These are phyloP conservation scores for Drosophila pseudoananassae DNA, from an alignment of 1,140 invertebrate species.

Conservation along the genomic window DNA sequence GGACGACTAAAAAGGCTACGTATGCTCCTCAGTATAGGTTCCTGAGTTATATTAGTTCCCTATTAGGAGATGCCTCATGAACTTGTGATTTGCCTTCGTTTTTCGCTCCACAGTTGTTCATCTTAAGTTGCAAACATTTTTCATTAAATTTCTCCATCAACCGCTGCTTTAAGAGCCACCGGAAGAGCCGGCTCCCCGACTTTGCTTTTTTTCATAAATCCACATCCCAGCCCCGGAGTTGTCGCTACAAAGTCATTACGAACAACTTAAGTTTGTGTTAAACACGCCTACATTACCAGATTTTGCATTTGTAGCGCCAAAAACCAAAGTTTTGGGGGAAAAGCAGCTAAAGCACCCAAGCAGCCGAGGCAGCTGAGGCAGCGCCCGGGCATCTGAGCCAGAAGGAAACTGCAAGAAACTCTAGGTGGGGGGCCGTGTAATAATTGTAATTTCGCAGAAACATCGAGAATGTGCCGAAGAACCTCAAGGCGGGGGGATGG, in stretches of 20 bases:
- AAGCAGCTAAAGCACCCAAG: slow-evolving; percentile 7
- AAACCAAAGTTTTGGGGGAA: slow-evolving; percentile 51
- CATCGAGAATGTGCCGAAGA: slow-evolving; percentile 38
- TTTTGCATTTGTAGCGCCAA: slow-evolving; percentile 65
- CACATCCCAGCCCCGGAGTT: slow-evolving; percentile 2
- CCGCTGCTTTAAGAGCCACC: slow-evolving; percentile 42
- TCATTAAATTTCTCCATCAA: slow-evolving; percentile 54
- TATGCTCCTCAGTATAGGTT: background rate
- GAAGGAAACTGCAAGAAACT: slow-evolving; percentile 52
- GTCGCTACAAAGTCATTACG: slow-evolving; percentile 72
- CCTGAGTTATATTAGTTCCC: background rate
- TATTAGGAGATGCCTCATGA: background rate
- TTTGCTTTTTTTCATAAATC: slow-evolving; percentile 8
- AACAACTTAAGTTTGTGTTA: slow-evolving; percentile 80
- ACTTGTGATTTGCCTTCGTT: background rate
- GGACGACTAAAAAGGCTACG: background rate
- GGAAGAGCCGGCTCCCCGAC: background rate
- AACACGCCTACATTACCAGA: slow-evolving; percentile 76
- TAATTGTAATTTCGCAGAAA: slow-evolving; percentile 80
- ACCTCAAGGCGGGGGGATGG: slow-evolving; percentile 5
- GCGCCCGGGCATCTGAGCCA: slow-evolving; percentile 14
- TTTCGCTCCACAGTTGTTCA: slow-evolving; percentile 5
- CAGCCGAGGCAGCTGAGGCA: slow-evolving; percentile 10
- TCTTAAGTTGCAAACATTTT: slow-evolving; percentile 58
- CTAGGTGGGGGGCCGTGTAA: slow-evolving; percentile 59